These are phyloP conservation scores for Nibea coibor DNA, from an alignment of 2,113 vertebrate species.

Conservation along the genomic window DNA sequence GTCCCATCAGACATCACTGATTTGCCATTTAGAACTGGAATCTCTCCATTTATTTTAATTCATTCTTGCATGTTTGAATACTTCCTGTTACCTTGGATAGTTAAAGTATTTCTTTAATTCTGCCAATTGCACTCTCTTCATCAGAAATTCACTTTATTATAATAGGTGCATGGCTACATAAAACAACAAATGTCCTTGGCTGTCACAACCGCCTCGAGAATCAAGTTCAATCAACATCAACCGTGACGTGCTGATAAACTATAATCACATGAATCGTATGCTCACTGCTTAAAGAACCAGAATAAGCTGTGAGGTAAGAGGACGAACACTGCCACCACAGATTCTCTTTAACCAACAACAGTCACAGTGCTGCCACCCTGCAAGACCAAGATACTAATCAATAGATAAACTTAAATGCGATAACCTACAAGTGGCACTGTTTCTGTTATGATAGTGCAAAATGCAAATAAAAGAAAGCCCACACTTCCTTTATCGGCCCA, in stretches of 20 bases:
- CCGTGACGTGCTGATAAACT: background rate
- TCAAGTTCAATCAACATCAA: no score
- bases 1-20: conserved; percentile 16
- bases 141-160: background rate
- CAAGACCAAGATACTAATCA: conserved; percentile 27
- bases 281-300: conserved; percentile 3
- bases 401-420: conserved; percentile 30
- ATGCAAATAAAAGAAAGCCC: background rate
- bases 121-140: background rate
- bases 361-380: conserved; percentile 14
- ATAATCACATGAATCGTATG: background rate
- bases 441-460: background rate
- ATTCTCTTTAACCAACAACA: conserved; percentile 21
- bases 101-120: background rate
- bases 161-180: no score
- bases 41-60: background rate
- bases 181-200: background rate
- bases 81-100: background rate
- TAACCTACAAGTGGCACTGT: conserved; percentile 19
- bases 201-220: background rate
- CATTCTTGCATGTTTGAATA: background rate
- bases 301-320: background rate
- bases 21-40: background rate
- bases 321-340: conserved; percentile 3
- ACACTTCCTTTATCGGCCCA: background rate